Base-by-base conservation (phyloP, 1,140 invertebrate species). In the Caenorhabditis inopinata region DNA sequence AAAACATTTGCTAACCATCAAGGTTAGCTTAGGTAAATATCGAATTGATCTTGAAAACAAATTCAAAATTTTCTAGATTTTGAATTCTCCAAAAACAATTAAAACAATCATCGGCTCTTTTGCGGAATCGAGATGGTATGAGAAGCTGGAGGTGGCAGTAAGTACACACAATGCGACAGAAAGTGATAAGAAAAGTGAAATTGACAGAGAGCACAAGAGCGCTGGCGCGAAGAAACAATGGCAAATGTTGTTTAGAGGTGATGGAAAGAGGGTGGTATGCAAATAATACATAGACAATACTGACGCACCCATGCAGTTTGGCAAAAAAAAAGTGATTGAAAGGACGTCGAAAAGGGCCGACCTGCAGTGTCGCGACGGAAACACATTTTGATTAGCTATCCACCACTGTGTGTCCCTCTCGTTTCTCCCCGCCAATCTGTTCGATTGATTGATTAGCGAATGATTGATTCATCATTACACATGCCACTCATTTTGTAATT, bases 371-470 rank as follows among this genome's bases (percentile, higher is more conserved):
- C 16, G 18, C n/a, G 32, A 38, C 58, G 32, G 58, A 29, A 38
- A 68, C 58, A 32, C 58, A 68, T 25, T 68, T 68, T 68, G 58
- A 68, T 68, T 68, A 68, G 58, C 25, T 68, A 68, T 68, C 58
- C 58, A 5, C 27, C 12, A 14, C 16, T 25, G 27, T 23, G 48
- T 32, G 4, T 18, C n/a, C 25, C 32, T 27, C 32, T 6, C 14
- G 6, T 42, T 42, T 42, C 12, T 38, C 32, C n/a, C n/a, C 58
- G 32, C 58, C 58, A 68, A 68, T 68, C 58, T 68, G 58, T 68
- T 68, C 58, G 32, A 68, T 68, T 68, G 58, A 68, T 68, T 68
- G 58, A 68, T 68, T 38, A 38, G 32, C 35, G 32, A 68, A 68
- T 68, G 58, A 68, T 68, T 68, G 32, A 68, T 68, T 32, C 58